Evolutionary conservation across 2,888 invertebrate genomes (phyloP).

Genomic region (Acanthosepion pharaonis): DNA sequence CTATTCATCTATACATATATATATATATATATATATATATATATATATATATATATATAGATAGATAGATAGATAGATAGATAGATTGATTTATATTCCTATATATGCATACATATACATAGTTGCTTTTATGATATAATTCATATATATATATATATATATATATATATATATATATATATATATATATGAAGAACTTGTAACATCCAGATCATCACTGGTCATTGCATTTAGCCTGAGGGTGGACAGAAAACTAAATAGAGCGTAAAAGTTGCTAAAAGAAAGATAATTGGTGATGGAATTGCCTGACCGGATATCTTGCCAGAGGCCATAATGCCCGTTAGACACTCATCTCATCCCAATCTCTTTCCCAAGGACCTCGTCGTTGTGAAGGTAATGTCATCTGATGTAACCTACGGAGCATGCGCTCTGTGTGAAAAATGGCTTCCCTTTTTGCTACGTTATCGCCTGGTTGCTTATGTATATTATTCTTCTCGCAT

Average conservation of each 20-base stretch:
- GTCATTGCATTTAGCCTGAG: not conserved
- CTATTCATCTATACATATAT: not conserved
- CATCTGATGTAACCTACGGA: not conserved
- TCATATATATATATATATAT: not conserved
- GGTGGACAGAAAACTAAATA: not conserved
- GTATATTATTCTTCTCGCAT: not conserved
- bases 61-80: no score
- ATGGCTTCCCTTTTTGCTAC: not conserved
- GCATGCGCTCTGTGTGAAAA: not conserved
- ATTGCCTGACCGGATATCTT: not conserved
- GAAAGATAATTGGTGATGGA: constrained; percentile 8
- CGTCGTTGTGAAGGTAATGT: not conserved
- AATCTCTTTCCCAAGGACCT: not conserved
- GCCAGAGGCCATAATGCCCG: not conserved
- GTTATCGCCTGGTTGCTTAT: not conserved
- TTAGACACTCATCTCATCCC: not conserved
- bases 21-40: not conserved
- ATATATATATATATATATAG: no score
- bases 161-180: not conserved
- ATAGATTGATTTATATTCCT: no score
- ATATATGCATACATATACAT: no score
- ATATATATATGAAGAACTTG: not conserved
- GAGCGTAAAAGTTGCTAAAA: constrained; percentile 16
- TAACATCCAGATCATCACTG: not conserved
- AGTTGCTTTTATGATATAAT: not conserved